Evolutionary conservation across 2,888 invertebrate genomes (phyloP).

Genomic region (Ferdinandea cuprea): DNA sequence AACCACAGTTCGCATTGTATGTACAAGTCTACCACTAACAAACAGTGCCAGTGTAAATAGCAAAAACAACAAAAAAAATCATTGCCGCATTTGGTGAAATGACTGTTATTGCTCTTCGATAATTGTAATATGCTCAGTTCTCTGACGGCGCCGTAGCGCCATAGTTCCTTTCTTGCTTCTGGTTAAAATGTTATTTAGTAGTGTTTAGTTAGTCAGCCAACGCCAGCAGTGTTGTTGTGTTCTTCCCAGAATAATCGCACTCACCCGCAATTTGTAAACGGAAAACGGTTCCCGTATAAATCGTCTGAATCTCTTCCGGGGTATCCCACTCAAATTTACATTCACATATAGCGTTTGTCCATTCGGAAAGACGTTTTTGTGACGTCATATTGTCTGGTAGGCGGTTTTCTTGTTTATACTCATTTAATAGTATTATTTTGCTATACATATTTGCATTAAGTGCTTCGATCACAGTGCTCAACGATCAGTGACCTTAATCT

Average conservation of each 20-base stretch:
- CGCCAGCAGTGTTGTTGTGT: no score
- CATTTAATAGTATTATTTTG: not conserved
- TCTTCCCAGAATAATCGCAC: conserved; percentile 11
- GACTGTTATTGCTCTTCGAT: not conserved
- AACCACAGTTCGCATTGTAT: no score
- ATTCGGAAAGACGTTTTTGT: conserved; percentile 20
- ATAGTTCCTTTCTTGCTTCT: no score
- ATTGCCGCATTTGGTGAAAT: conserved; percentile 42
- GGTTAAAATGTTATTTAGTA: conserved; percentile 1
- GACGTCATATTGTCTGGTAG: conserved; percentile 67
- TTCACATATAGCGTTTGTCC: conserved; percentile 30
- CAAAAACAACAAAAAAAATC: not conserved
- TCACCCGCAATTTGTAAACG: conserved; percentile 10
- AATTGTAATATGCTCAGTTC: conserved; percentile 10
- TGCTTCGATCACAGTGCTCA: no score
- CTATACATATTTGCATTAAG: conserved; percentile 2
- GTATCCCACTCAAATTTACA: conserved; percentile 26
- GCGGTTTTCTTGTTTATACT: conserved; percentile 20
- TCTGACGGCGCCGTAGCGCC: not conserved
- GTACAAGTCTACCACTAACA: no score
- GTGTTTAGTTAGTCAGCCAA: no score
- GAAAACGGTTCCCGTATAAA: conserved; percentile 42
- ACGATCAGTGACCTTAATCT: conserved; percentile 32
- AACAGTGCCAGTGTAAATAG: not conserved
- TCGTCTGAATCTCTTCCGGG: conserved; percentile 3